A percentile compares a stretch with the other conserved stretches of the same genome.
Evolutionary conservation across 1,140 invertebrate species (phyloP).

Genomic region (Euura saliciscinereae): DNA sequence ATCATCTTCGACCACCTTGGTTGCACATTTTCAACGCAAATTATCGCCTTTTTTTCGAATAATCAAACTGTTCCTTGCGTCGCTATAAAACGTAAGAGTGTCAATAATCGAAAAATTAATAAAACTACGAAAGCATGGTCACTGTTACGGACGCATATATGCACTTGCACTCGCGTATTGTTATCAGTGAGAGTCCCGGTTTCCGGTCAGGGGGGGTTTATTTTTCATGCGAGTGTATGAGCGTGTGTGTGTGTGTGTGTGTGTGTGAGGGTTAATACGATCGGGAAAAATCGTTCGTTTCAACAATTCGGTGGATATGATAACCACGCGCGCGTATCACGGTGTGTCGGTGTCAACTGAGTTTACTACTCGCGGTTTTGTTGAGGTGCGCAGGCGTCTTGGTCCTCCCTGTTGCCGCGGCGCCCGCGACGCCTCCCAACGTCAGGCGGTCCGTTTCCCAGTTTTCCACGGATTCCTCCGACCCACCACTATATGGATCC

Average conservation of each 20-base stretch:
- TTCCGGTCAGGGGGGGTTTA: too few relatives aligned
- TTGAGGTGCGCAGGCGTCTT: not conserved
- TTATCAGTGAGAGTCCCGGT: too few relatives aligned
- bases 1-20: too few relatives aligned
- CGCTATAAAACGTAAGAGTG: too few relatives aligned
- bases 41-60: too few relatives aligned
- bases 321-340: slow-evolving; percentile 6
- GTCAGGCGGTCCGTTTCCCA: not conserved
- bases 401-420: not conserved
- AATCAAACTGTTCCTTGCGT: too few relatives aligned
- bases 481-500: not conserved
- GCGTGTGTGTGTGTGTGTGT: not conserved
- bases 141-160: too few relatives aligned
- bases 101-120: too few relatives aligned
- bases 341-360: slow-evolving; percentile 6
- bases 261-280: not conserved
- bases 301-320: not conserved
- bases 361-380: not conserved
- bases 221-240: not conserved
- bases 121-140: too few relatives aligned
- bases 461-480: not conserved
- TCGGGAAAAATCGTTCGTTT: too few relatives aligned
- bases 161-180: too few relatives aligned
- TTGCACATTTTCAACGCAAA: too few relatives aligned
- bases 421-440: not conserved